Conservation (phyloP, 2,888 invertebrate species). For the Abscondita cerata region DNA sequence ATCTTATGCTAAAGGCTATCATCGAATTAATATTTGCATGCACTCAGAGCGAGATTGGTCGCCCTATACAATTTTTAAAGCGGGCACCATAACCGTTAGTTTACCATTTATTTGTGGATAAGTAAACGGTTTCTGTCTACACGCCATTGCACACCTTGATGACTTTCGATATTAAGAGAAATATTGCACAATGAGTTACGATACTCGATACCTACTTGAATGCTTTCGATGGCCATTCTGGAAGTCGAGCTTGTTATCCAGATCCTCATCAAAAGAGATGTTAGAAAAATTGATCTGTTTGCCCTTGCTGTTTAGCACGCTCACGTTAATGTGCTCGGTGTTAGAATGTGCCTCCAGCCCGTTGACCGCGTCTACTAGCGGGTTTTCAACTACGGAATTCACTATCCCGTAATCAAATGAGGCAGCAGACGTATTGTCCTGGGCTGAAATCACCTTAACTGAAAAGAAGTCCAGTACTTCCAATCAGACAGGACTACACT, state of each 20-base stretch:
- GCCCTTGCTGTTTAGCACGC: conserved; percentile 57
- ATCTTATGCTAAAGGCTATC: conserved; percentile 37
- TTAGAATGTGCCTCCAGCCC: conserved; percentile 61
- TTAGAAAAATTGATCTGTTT: conserved; percentile 46
- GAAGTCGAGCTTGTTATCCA: conserved; percentile 48
- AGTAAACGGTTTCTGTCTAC: conserved; percentile 39
- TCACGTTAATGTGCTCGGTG: conserved; percentile 58
- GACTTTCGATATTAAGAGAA: background rate
- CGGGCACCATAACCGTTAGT: conserved; percentile 39
- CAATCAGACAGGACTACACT: conserved; percentile 43
- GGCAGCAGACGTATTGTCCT: conserved; percentile 64
- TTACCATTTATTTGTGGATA: conserved; percentile 30
- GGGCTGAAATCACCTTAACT: conserved; percentile 68
- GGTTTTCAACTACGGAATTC: conserved; percentile 66
- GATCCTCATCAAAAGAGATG: conserved; percentile 55
- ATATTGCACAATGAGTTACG: conserved; percentile 18
- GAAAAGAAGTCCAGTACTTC: conserved; percentile 58
- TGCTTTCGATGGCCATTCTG: conserved; percentile 51
- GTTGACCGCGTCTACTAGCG: conserved; percentile 65
- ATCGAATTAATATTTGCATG: conserved; percentile 38
- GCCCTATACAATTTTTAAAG: conserved; percentile 34
- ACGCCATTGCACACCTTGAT: conserved; percentile 34
- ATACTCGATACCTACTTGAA: conserved; percentile 55
- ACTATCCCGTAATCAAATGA: conserved; percentile 62
- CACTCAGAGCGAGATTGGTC: conserved; percentile 36